Evolutionary conservation across 1,140 invertebrate genomes (phyloP), one percentile per base, ranked within the genome.

Genomic region (Aricia agestis): DNA sequence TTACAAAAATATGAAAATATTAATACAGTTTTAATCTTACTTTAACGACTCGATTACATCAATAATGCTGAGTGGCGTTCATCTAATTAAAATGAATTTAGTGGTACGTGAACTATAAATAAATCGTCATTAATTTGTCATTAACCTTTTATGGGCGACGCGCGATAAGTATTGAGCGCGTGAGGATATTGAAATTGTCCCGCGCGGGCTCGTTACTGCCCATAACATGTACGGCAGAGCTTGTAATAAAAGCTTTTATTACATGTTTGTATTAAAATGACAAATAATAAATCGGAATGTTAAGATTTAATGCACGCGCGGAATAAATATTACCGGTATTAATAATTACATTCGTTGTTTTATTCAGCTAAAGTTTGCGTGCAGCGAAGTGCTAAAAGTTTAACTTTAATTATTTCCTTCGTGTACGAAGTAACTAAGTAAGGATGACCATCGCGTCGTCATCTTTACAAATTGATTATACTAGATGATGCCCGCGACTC

Each of bases 121-220:
- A 52, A 52, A 52, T 52, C 45, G 45, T 52, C 45, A 52, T 52
- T 52, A 52, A 52, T 52, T 52, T 52, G 45, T 52, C 45, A 52
- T 52, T 52, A 52, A 52, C 45, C 45, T 52, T 52, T 52, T 52
- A 52, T 52, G 45, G 45, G 45, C 45, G 45, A 52, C 9, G 45
- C 13, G 11, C 45, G 45, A 15, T 52, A 52, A 52, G 45, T 52
- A 52, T 52, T 52, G 45, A 52, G 11, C 45, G 9, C 45, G 45
- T 52, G 45, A 52, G 45, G 45, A 52, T 52, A 52, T 52, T 52
- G 45, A 52, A 52, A 52, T 52, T 11, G 45, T 52, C 11, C 45
- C 45, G 13, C 45, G 45, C 11, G 45, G 45, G 45, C 6, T 52
- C 45, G 13, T 52, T 52, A 52, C 4, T 52, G 45, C 45, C 45